Evolutionary conservation across 92 coral and sea anemone genomes (phyloP), one percentile per base, ranked within the genome.

Genomic region (Hydrozoanthus gracilis): DNA sequence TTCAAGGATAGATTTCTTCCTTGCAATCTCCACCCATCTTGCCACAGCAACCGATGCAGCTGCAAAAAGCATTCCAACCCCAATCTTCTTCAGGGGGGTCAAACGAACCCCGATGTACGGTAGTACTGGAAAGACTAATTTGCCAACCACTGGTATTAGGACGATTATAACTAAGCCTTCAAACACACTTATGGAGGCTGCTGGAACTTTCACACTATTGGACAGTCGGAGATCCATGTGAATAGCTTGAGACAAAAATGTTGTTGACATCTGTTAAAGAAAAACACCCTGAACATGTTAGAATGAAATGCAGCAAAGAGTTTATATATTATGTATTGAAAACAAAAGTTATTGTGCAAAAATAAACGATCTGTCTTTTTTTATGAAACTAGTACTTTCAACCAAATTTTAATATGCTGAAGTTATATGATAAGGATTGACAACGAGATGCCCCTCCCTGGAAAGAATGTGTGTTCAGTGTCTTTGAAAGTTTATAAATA

Each of bases 1-100:
- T 13, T 78, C 89, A 46, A 12, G 65, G 54, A 89, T 86, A 7
- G 69, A 56, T 17, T 72, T 69, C 66, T 90, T 92, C 27, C 98
- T 80, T 60, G 89, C 90, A 39, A 92, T 87, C 83, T 97, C 99
- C 58, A 95, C 86, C 72, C 79, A 76, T 4, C 99, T 98, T 48
- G 97, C 98, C 35, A 94, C 84, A 12, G 78, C 95, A 74, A 92
- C 95, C 35, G 98, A 93, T 4, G 94, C 79, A 7, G 95, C 91
- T 3, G 98, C 93, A 78, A 97, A 90, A 8, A 97, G 78, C 98
- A 97, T 79, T 35, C 99, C 99, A 58, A 89, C 89, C 15, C 99
- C 95, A 71, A 97, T 90, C 82, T 98, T 92, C 76, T 91, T 90
- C 76, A 97, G 90, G 44, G 98, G 97, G 16, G 97, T 95, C 17